These are phyloP conservation scores for Apodemia mormo DNA, from an alignment of 2,888 invertebrate genomes.

Conservation along the genomic window DNA sequence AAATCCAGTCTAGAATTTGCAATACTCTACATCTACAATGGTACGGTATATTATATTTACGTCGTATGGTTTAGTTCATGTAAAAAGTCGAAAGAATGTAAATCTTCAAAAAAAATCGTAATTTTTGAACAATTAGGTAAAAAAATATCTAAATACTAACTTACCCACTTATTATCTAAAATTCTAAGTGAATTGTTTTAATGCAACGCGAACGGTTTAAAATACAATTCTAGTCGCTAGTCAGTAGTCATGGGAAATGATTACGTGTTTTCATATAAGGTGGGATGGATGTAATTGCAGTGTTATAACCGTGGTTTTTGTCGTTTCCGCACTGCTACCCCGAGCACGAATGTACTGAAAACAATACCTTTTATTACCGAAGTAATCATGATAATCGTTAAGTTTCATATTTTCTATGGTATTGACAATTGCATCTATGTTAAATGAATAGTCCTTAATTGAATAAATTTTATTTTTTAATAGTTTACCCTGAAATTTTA, in stretches of 20 bases:
- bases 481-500: no score
- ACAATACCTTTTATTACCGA: constrained; percentile 32
- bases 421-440: no score
- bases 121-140: background rate
- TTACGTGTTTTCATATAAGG: constrained; percentile 60
- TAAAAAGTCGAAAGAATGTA: no score
- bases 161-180: background rate
- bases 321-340: constrained; percentile 52
- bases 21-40: no score
- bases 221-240: constrained; percentile 20
- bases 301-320: constrained; percentile 54
- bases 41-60: no score
- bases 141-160: background rate
- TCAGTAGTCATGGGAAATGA: constrained; percentile 76
- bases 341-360: constrained; percentile 36
- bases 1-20: no score
- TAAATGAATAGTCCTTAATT: no score
- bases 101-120: no score
- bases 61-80: no score
- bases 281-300: constrained; percentile 53
- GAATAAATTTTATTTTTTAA: no score
- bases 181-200: constrained; percentile 16
- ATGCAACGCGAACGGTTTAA: constrained; percentile 19
- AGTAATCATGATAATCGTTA: background rate
- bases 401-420: background rate